Evolutionary conservation across 1,140 invertebrate species (phyloP), one percentile per base, ranked within the genome.

Genomic region (Hirudo medicinalis): DNA sequence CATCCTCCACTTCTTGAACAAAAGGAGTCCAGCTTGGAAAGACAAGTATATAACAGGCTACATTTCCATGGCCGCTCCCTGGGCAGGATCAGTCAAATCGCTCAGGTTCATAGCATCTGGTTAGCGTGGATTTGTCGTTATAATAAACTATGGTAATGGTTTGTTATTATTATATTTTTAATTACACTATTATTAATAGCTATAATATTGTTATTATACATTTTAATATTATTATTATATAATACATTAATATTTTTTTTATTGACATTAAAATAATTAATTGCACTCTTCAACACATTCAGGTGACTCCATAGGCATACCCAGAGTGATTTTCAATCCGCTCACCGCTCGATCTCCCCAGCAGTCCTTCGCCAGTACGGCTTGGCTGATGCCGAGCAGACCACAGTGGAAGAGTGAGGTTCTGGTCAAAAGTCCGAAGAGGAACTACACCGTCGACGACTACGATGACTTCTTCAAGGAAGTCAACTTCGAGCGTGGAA

Each of bases 31-130:
- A 79, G 77, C 78, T 15, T 98, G 95, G 95, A 98, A 98, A 80
- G 86, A 92, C 75, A 91, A 92, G 83, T 95, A 92, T 79, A 88
- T 99, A 22, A 83, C 86, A 73, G 80, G 87, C 19, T 82, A 94
- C 70, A 86, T 99, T 5, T 89, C 91, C 1, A 79, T 98, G 20
- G 89, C 90, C 36, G 93, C 90, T 20, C 91, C 91, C 19, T 99
- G 93, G 92, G 92, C 88, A 49, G 94, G 95, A 17, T 89, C 91
- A 22, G 85, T 94, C 0, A 97, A 97, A 82, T 89, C 92, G 5
- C 80, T 97, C 0, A 92, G 95, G 83, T 91, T 96, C 4, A 94
- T 91, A 85, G 89, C 91, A 55, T 90, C 94, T 78, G 94, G 92
- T 91, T 83, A 49, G 32, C 32, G 2, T 36, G 32, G 32, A 6